These are phyloP conservation scores for Nematostella vectensis DNA, from an alignment of 92 coral and sea anemone genomes.

Conservation along the genomic window DNA sequence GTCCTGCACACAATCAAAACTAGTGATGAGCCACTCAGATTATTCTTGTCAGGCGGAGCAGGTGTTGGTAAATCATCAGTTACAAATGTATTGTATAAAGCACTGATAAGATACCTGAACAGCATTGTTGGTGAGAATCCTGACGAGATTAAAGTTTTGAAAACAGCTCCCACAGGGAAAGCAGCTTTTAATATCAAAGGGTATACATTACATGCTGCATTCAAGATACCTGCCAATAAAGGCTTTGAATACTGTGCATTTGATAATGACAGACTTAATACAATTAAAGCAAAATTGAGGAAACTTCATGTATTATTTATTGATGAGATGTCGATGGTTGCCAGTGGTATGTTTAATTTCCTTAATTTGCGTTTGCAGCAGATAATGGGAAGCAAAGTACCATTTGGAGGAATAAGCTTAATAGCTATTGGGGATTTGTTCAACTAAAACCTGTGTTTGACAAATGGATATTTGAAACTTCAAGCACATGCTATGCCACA, in stretches of 20 bases:
- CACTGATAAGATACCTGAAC: conserved; percentile 36
- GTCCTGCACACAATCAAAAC: conserved; percentile 34
- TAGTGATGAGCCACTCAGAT: conserved; percentile 25
- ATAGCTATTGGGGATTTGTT: conserved; percentile 54
- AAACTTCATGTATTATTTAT: conserved; percentile 32
- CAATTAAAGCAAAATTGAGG: conserved; percentile 21
- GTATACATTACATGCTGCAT: conserved; percentile 37
- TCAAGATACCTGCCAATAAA: too few relatives aligned
- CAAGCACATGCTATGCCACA: too few relatives aligned
- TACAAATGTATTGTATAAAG: conserved; percentile 58
- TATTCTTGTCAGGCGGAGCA: too few relatives aligned
- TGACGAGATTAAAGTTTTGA: too few relatives aligned
- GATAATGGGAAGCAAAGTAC: too few relatives aligned
- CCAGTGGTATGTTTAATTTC: too few relatives aligned
- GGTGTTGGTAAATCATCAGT: conserved; percentile 58
- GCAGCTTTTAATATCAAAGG: conserved; percentile 49
- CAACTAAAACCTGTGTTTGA: conserved; percentile 63
- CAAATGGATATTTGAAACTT: conserved; percentile 39
- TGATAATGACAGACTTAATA: too few relatives aligned
- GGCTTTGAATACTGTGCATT: too few relatives aligned
- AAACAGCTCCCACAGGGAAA: conserved; percentile 58
- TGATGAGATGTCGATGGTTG: conserved; percentile 67
- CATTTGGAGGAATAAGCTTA: too few relatives aligned
- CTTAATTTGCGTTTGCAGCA: too few relatives aligned
- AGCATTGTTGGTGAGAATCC: conserved; percentile 30